Conservation (phyloP, 2,113 vertebrate species). For the Rhinoderma darwinii region DNA sequence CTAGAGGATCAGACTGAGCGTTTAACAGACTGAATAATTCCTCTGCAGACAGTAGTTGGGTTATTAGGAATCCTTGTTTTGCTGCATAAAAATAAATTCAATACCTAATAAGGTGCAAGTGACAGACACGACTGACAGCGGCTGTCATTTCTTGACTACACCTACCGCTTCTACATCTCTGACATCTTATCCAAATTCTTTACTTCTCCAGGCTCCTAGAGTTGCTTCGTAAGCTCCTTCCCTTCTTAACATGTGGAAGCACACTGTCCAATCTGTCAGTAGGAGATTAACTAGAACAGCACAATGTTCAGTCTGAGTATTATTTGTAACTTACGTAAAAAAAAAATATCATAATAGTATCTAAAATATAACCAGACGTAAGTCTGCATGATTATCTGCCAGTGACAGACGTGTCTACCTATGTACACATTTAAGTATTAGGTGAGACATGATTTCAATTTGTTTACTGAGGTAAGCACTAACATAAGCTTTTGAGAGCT, state of each 20-base stretch:
- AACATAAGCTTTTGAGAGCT: constrained; percentile 24
- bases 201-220: constrained; percentile 15
- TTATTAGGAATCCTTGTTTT: constrained; percentile 40
- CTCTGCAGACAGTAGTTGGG: constrained; percentile 40
- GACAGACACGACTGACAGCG: constrained; percentile 19
- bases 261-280: constrained; percentile 51
- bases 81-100: constrained; percentile 13
- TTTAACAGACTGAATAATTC: not conserved
- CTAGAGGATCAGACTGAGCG: not conserved
- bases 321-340: constrained; percentile 19
- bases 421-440: constrained; percentile 42
- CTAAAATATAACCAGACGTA: constrained; percentile 25
- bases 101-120: not conserved
- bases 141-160: constrained; percentile 35
- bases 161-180: constrained; percentile 21
- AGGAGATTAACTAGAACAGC: constrained; percentile 37
- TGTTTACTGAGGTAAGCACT: constrained; percentile 29
- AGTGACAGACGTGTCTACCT: constrained; percentile 49
- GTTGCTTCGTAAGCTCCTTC: constrained; percentile 40
- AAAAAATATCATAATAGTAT: constrained; percentile 38
- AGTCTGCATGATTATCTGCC: constrained; percentile 34
- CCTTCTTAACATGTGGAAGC: constrained; percentile 42
- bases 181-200: constrained; percentile 21
- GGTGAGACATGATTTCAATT: constrained; percentile 47
- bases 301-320: constrained; percentile 31